Conservation (phyloP, 2,113 vertebrate genomes). For the Crocuta crocuta region DNA sequence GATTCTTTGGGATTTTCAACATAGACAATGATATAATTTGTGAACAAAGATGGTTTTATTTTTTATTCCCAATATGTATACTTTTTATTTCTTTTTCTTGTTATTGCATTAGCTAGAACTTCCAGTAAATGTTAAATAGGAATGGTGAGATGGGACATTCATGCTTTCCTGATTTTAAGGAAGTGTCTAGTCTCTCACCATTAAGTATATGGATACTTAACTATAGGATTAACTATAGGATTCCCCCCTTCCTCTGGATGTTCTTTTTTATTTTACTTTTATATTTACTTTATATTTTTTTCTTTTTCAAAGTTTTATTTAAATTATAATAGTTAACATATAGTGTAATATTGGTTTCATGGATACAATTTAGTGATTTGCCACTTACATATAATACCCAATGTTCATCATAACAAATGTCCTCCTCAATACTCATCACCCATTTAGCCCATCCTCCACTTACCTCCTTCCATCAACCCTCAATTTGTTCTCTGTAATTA, state of each 20-base stretch:
- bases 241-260: background rate
- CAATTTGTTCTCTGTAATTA: too few relatives aligned
- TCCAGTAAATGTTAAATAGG: background rate
- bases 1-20: background rate
- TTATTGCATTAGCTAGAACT: background rate
- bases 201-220: background rate
- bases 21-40: background rate
- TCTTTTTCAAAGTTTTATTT: too few relatives aligned
- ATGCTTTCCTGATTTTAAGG: background rate
- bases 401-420: too few relatives aligned
- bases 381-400: too few relatives aligned
- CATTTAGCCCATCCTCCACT: too few relatives aligned
- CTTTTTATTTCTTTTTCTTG: background rate
- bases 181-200: background rate
- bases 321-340: too few relatives aligned
- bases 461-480: too few relatives aligned
- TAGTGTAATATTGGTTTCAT: too few relatives aligned
- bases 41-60: background rate
- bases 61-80: background rate
- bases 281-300: too few relatives aligned
- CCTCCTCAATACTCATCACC: too few relatives aligned
- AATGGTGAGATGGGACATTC: background rate
- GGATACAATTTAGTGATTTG: too few relatives aligned
- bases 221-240: background rate
- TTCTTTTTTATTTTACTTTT: background rate